Evolutionary conservation across 2,113 vertebrate genomes (phyloP), one percentile per base, ranked within the genome.

Genomic region (Cathartes aura): DNA sequence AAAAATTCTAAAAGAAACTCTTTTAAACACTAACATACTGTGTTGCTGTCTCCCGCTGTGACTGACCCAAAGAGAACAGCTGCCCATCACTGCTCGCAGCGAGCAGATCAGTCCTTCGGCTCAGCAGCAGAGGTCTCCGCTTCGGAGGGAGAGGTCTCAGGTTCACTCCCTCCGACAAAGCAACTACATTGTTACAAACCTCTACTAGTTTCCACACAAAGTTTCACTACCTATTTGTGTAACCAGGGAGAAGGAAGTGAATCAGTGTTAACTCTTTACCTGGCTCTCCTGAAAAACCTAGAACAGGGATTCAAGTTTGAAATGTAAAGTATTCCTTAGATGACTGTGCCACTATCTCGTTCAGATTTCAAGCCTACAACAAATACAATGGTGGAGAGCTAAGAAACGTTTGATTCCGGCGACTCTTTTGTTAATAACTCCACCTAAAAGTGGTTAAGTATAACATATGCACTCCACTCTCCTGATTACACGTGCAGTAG

Each of bases 71-170:
- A 50, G 76, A 36, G 79, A 82, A 56, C 8, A 18, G 32, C 55
- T 1, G 4, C 60, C 81, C 8, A 0, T 13, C 20, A 22, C 73
- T 12, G 55, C 68, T 40, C 38, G 0, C 12, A 6, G 78, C 0
- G 0, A 62, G 63, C 47, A 23, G 22, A n/a, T 67, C 87, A 45
- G 66, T 15, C 36, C 82, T 59, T 50, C 3, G 1, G n/a, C 80
- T 86, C 90, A 73, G 87, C 63, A 63, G 70, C 52, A 24, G 6
- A 30, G 55, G 32, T 62, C 78, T 18, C 47, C 0, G 4, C 73
- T 64, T 22, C 1, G 0, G 9, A 27, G 32, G 43, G 56, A 85
- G 23, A 52, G 82, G 70, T 43, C 78, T 56, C 4, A 0, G 45
- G 15, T 71, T 70, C 79, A 15, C n/a, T 17, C 71, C 72, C 32